phyloP scores from a whole-genome alignment of 2,797 vertebrate species.

The Atherinosoma microstoma region DNA sequence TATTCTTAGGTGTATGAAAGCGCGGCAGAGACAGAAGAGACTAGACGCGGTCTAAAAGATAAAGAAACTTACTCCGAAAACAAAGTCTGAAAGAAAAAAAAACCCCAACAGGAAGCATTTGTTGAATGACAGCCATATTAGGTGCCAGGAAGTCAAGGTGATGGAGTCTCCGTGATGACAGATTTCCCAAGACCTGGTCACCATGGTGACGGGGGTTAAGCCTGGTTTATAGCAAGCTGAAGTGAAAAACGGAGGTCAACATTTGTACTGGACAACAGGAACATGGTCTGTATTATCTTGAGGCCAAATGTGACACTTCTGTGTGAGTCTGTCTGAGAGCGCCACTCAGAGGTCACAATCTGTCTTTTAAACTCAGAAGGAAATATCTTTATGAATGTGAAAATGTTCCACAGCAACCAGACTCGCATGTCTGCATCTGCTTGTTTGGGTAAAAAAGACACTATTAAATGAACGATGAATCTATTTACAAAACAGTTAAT shows the following conservation, averaged over 20 bases:
- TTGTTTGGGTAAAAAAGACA: neutral
- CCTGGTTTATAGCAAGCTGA: slow-evolving; percentile 38
- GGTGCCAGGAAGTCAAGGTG: slow-evolving; percentile 73
- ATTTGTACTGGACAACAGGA: slow-evolving; percentile 37
- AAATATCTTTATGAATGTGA: neutral
- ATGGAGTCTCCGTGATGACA: slow-evolving; percentile 67
- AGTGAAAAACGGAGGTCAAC: slow-evolving; percentile 48
- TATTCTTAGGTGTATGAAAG: slow-evolving; percentile 4
- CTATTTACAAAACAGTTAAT: neutral
- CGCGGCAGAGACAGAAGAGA: neutral
- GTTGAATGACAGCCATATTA: slow-evolving; percentile 68
- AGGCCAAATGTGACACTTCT: neutral
- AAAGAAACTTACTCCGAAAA: slow-evolving; percentile 23
- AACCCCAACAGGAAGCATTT: slow-evolving; percentile 64
- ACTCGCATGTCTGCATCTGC: too few relatives aligned
- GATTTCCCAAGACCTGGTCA: slow-evolving; percentile 73
- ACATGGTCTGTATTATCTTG: slow-evolving; percentile 13
- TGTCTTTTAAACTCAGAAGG: neutral
- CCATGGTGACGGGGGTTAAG: slow-evolving; percentile 52
- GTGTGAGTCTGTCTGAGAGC: slow-evolving; percentile 5
- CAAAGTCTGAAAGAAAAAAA: slow-evolving; percentile 53
- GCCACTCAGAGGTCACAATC: neutral
- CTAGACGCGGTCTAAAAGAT: slow-evolving; percentile 12
- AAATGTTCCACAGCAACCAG: neutral
- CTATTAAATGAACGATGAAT: neutral